Evolutionary conservation across 2,888 invertebrate species (phyloP), one percentile per base, ranked within the genome.

Genomic region (Hesperia comma): DNA sequence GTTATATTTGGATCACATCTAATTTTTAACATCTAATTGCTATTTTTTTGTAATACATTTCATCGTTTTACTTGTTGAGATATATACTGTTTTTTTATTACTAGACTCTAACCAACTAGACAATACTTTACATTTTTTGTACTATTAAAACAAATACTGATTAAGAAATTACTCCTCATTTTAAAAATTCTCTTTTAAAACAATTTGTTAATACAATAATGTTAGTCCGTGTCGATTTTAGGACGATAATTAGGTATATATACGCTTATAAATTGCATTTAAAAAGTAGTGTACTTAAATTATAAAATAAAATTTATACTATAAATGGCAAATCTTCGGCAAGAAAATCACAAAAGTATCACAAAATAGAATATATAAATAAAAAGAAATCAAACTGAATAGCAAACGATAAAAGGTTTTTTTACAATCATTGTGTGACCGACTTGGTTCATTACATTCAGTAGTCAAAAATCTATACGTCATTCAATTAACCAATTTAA

Each of bases 331-430:
- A 37, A 71, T 71, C 63, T 71, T 55, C 64, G 69, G 70, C 72
- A 70, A 68, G 53, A 61, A 66, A 32, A 79, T 79, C 76, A 79
- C 79, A 79, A 76, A 75, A 69, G 33, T 77, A 79, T 79, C 79
- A 79, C 78, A 72, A 64, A 51, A 21, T 51, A 19, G 6, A 49
- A 49, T 17, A 49, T 8, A 51, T 21, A 21, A 21, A 21, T 21
- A 21, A 51, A 51, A 21, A 21, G 21, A 21, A 51, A 51, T 17
- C 1, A 17, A 46, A 17, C 15, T 1, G 12, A 37, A 8, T 0
- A 37, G 10, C 37, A 37, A 10, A 37, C n/a, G n/a, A 12, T 10
- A 37, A 8, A 10, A 3, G 37, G 37, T 37, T 7, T 37, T 3
- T 37, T 37, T 10, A 12, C 10, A 37, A 37, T 26, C 26, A 26